Percentiles rank a stretch among this genome's conserved stretches.
Evolutionary conservation across 2,113 vertebrate genomes (phyloP).

Genomic region (Mixornis gularis): DNA sequence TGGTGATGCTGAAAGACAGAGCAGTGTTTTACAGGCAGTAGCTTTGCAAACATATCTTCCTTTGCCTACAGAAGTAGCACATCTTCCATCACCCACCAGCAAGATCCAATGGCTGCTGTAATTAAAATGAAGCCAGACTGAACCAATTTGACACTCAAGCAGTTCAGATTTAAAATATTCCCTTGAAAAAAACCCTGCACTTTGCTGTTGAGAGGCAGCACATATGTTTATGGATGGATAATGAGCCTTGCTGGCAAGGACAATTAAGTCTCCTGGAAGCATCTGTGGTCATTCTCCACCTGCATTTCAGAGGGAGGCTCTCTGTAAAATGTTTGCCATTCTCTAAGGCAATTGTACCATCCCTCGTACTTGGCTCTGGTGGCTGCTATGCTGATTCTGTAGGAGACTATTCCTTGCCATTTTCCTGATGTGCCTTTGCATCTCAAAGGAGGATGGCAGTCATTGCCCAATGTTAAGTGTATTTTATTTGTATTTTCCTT

Average conservation of each 20-base stretch:
- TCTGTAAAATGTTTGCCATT: not conserved
- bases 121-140: conserved; percentile 36
- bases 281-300: conserved; percentile 45
- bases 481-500: not conserved
- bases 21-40: not conserved
- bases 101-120: not conserved
- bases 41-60: not conserved
- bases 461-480: not conserved
- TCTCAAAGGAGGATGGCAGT: not conserved
- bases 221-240: conserved; percentile 57
- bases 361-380: not conserved
- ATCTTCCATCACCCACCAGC: not conserved
- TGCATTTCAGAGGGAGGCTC: not conserved
- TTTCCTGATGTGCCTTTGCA: not conserved
- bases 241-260: conserved; percentile 56
- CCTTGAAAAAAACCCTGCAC: not conserved
- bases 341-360: not conserved
- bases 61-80: not conserved
- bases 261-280: conserved; percentile 41
- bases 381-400: not conserved
- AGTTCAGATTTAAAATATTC: conserved; percentile 30
- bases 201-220: conserved; percentile 38
- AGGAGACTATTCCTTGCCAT: not conserved
- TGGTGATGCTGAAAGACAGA: not conserved
- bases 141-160: conserved; percentile 41